A percentile compares a stretch with the other conserved stretches of the same genome.
Conservation (phyloP, 2,113 vertebrate genomes). For the Lethenteron reissneri region DNA sequence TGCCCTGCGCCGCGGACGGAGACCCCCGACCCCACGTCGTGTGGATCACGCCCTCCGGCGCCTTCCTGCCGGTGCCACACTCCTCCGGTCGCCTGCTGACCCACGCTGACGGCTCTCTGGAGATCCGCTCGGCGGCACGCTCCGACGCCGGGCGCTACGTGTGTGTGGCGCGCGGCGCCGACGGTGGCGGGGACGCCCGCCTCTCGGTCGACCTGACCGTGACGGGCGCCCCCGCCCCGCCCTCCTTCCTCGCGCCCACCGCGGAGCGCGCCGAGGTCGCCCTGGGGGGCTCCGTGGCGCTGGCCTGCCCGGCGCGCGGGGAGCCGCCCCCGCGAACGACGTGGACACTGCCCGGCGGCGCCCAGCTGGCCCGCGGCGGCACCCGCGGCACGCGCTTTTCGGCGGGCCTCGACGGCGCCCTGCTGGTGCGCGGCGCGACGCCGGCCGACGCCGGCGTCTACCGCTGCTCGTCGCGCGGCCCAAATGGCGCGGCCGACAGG, state of each 20-base stretch:
- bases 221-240: slow-evolving; percentile 21
- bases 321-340: slow-evolving; percentile 20
- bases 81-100: slow-evolving; percentile 40
- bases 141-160: slow-evolving; percentile 34
- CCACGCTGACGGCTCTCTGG: slow-evolving; percentile 57
- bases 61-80: slow-evolving; percentile 52
- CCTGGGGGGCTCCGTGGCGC: slow-evolving; percentile 36
- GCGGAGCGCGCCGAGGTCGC: slow-evolving; percentile 18
- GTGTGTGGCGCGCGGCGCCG: slow-evolving; percentile 42
- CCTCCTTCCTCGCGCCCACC: slow-evolving; percentile 22
- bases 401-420: slow-evolving; percentile 35
- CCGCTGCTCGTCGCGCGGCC: slow-evolving; percentile 38
- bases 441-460: slow-evolving; percentile 42
- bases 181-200: slow-evolving; percentile 43
- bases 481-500: slow-evolving; percentile 28
- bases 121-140: slow-evolving; percentile 28
- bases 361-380: slow-evolving; percentile 6
- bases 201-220: slow-evolving; percentile 39
- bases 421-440: slow-evolving; percentile 37
- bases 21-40: slow-evolving; percentile 33
- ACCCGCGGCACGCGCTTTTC: slow-evolving; percentile 26
- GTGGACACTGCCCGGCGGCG: slow-evolving; percentile 58
- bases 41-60: slow-evolving; percentile 58
- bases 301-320: slow-evolving; percentile 47
- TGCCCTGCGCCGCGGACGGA: slow-evolving; percentile 45